Evolutionary conservation across 2,797 vertebrate species (phyloP).

Genomic region (Falco naumanni): DNA sequence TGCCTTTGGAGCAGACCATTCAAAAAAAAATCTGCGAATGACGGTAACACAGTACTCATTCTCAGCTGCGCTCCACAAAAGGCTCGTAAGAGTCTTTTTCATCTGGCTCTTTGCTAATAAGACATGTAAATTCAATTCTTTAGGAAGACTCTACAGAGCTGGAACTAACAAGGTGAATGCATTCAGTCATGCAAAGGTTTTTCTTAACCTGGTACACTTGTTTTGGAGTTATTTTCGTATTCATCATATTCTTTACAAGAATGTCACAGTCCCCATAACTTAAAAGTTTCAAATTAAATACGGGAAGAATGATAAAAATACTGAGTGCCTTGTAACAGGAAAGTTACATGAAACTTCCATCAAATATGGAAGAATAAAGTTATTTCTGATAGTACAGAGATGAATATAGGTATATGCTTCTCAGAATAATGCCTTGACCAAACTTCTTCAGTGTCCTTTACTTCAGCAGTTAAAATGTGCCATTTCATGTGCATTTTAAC

Average conservation of each 20-base stretch:
- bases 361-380: background rate
- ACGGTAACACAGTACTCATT: background rate
- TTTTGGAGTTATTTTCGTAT: background rate
- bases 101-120: background rate
- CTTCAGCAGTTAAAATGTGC: background rate
- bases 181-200: background rate
- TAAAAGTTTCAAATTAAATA: background rate
- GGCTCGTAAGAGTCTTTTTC: background rate
- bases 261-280: background rate
- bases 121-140: background rate
- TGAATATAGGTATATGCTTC: background rate
- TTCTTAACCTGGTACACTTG: background rate
- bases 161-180: background rate
- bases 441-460: background rate
- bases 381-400: background rate
- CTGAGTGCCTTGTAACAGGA: background rate
- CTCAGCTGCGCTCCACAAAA: background rate
- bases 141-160: background rate
- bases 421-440: conserved; percentile 35
- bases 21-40: background rate
- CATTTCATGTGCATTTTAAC: background rate
- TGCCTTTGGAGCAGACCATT: background rate
- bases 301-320: background rate
- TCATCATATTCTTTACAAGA: background rate
- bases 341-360: background rate